These are phyloP conservation scores for Tinea semifulvella DNA, from an alignment of 2,888 invertebrate species.

Conservation along the genomic window DNA sequence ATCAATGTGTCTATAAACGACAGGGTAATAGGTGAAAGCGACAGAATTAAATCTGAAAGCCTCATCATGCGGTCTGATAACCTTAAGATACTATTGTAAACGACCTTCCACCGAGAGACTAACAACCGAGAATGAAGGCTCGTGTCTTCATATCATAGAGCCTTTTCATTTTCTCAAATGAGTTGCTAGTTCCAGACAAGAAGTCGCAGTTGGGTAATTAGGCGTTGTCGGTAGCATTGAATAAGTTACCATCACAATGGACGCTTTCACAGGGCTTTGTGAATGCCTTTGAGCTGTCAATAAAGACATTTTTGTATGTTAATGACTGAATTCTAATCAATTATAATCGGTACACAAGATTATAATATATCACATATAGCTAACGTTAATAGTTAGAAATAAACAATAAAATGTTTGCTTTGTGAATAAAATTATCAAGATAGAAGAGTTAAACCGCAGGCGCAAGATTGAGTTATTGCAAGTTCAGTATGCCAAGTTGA, in stretches of 20 bases:
- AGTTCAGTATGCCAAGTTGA: slow-evolving; percentile 14
- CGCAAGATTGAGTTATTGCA: slow-evolving; percentile 16
- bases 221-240: slow-evolving; percentile 46
- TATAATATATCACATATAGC: neutral
- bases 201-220: slow-evolving; percentile 41
- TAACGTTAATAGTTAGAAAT: neutral
- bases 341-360: slow-evolving; percentile 23
- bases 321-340: slow-evolving; percentile 40
- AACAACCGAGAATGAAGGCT: slow-evolving; percentile 43
- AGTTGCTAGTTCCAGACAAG: slow-evolving; percentile 38
- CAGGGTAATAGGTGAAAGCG: slow-evolving; percentile 57
- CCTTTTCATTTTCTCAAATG: slow-evolving; percentile 61
- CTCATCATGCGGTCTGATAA: slow-evolving; percentile 63
- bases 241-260: slow-evolving; percentile 40
- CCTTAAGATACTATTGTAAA: slow-evolving; percentile 48
- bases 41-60: slow-evolving; percentile 44
- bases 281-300: slow-evolving; percentile 45
- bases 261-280: slow-evolving; percentile 47
- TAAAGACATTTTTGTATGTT: slow-evolving; percentile 42
- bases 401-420: neutral
- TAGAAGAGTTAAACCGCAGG: slow-evolving; percentile 13
- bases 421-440: neutral
- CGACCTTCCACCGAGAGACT: slow-evolving; percentile 34
- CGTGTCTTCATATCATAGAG: slow-evolving; percentile 35
- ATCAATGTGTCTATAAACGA: slow-evolving; percentile 17